Percentiles rank a stretch among this genome's conserved stretches.
Conservation (phyloP, 2,888 invertebrate genomes). For the Prionchulus punctatus region DNA sequence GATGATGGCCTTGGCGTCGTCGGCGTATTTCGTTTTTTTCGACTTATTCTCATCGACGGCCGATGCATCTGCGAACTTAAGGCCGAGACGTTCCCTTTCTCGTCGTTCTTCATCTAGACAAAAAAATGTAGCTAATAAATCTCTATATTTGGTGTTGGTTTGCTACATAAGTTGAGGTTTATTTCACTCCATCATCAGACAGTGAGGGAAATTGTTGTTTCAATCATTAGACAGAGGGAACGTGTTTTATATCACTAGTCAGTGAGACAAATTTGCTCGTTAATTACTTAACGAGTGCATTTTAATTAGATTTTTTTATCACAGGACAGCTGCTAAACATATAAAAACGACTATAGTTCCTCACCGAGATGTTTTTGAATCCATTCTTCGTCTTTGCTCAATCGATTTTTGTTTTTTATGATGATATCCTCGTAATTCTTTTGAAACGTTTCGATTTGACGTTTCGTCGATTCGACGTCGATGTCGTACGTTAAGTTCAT, state of each 20-base stretch:
- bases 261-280: no score
- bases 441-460: conserved; percentile 73
- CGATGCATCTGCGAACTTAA: not conserved
- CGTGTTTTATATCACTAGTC: no score
- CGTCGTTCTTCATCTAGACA: conserved; percentile 17
- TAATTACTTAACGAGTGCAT: no score
- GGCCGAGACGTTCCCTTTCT: conserved; percentile 16
- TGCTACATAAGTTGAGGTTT: no score
- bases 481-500: conserved; percentile 76
- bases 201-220: no score
- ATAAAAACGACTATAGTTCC: no score
- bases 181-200: no score
- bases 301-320: no score
- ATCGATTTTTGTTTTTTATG: conserved; percentile 18
- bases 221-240: no score
- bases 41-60: not conserved
- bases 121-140: no score
- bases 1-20: conserved; percentile 53
- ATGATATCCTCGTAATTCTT: conserved; percentile 53
- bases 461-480: conserved; percentile 70
- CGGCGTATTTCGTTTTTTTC: not conserved
- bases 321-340: no score
- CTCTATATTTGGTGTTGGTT: no score
- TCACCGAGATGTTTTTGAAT: conserved; percentile 44
- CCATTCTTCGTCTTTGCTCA: conserved; percentile 59